Evolutionary conservation across 35 echinoderm and acorn worm genomes (phyloP).

Genomic region (Patiria miniata): DNA sequence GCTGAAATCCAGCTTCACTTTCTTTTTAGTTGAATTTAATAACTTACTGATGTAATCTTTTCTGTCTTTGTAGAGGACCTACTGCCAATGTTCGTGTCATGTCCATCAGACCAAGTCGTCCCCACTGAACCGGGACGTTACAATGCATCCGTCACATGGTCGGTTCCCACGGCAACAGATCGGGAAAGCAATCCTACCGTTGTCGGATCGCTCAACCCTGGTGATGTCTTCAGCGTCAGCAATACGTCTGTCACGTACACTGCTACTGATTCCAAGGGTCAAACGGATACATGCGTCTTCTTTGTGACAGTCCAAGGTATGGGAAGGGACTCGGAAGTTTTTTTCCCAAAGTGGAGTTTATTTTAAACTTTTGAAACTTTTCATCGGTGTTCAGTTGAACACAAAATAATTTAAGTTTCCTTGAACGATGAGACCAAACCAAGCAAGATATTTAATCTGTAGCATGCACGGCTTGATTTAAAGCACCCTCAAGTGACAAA

Average conservation of each 20-base stretch:
- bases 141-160: constrained; percentile 30
- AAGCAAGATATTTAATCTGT: no score
- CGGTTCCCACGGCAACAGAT: constrained; percentile 29
- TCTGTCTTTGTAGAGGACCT: constrained; percentile 9
- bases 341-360: no score
- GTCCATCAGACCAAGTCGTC: not conserved
- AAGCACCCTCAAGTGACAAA: no score
- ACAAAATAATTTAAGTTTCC: no score
- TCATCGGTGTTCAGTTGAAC: no score
- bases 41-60: not conserved
- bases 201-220: not conserved
- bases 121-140: not conserved
- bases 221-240: constrained; percentile 3
- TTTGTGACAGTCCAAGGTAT: constrained; percentile 35
- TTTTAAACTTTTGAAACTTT: no score
- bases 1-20: no score
- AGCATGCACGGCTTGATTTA: no score
- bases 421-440: no score
- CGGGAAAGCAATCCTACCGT: not conserved
- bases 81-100: constrained; percentile 18
- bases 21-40: no score
- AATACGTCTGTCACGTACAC: constrained; percentile 34
- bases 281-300: constrained; percentile 30
- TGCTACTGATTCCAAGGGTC: constrained; percentile 29
- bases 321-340: no score